A percentile compares a stretch with the other conserved stretches of the same genome.
phyloP scores from a whole-genome alignment of 2,113 vertebrate genomes.

The Symphodus melops region DNA sequence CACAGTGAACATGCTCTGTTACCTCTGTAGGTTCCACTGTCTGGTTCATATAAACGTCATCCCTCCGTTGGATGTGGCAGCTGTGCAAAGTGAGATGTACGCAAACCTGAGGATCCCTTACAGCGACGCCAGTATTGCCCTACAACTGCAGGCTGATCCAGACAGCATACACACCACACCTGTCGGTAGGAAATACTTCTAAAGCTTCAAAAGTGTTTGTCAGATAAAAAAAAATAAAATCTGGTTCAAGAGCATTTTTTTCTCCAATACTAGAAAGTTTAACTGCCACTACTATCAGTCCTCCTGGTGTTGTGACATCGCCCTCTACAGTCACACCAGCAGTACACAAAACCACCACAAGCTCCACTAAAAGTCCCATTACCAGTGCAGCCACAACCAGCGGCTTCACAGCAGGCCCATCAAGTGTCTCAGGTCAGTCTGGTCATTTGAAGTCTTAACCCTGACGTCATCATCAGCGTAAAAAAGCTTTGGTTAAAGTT shows the following conservation, averaged over 20 bases:
- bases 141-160: conserved; percentile 12
- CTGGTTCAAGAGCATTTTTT: background rate
- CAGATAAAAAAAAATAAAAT: background rate
- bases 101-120: background rate
- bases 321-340: conserved; percentile 12
- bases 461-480: too few relatives aligned
- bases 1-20: background rate
- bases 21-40: conserved; percentile 64
- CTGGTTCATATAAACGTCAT: conserved; percentile 65
- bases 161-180: conserved; percentile 59
- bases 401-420: conserved; percentile 3
- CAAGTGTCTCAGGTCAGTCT: conserved; percentile 50
- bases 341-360: background rate
- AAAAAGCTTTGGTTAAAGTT: background rate
- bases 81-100: conserved; percentile 55
- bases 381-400: background rate
- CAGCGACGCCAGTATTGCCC: background rate
- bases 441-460: background rate
- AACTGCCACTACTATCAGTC: conserved; percentile 6
- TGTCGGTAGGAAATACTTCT: conserved; percentile 64
- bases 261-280: conserved; percentile 35
- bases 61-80: conserved; percentile 65
- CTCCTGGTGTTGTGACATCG: background rate
- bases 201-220: background rate
- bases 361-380: background rate